These are phyloP conservation scores for Aphelenchoides fujianensis DNA, from an alignment of 1,140 invertebrate species.

Conservation along the genomic window DNA sequence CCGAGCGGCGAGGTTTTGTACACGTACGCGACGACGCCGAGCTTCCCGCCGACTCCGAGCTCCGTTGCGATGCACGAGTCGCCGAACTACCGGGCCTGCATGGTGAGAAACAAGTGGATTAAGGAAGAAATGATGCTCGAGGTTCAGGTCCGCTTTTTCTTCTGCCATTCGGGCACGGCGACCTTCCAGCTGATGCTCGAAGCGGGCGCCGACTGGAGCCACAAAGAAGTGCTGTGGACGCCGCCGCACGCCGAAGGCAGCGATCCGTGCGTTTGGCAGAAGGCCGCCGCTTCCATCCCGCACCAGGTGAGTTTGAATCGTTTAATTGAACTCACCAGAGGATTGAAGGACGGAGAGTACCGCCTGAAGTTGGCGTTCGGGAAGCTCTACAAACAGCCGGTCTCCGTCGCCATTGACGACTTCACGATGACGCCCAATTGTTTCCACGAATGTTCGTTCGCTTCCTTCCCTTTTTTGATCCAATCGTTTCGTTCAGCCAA, in stretches of 20 bases:
- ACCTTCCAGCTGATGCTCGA: conserved; percentile 48
- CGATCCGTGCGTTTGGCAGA: conserved; percentile 45
- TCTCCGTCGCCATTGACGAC: conserved; percentile 48
- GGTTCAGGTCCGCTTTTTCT: conserved; percentile 49
- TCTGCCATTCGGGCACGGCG: conserved; percentile 41
- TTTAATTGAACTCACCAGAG: conserved; percentile 1
- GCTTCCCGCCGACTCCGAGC: conserved; percentile 29
- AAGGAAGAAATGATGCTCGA: too few relatives aligned
- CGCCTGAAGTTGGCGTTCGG: conserved; percentile 43
- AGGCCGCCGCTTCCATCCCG: conserved; percentile 30
- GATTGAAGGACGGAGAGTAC: conserved; percentile 35
- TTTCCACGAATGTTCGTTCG: conserved; percentile 34
- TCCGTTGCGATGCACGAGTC: background rate
- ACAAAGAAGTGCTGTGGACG: conserved; percentile 45
- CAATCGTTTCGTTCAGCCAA: too few relatives aligned
- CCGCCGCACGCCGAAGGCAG: conserved; percentile 28
- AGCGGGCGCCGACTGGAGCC: conserved; percentile 8
- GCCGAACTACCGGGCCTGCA: conserved; percentile 26
- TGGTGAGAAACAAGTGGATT: conserved; percentile 31
- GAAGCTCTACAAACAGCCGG: conserved; percentile 44
- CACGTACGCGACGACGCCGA: conserved; percentile 40
- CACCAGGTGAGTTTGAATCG: conserved; percentile 15
- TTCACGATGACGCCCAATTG: conserved; percentile 48
- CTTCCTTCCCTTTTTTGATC: too few relatives aligned
- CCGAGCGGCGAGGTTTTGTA: conserved; percentile 34